These are phyloP conservation scores for Dasypus novemcinctus DNA, from an alignment of 2,113 vertebrate species.

Conservation along the genomic window DNA sequence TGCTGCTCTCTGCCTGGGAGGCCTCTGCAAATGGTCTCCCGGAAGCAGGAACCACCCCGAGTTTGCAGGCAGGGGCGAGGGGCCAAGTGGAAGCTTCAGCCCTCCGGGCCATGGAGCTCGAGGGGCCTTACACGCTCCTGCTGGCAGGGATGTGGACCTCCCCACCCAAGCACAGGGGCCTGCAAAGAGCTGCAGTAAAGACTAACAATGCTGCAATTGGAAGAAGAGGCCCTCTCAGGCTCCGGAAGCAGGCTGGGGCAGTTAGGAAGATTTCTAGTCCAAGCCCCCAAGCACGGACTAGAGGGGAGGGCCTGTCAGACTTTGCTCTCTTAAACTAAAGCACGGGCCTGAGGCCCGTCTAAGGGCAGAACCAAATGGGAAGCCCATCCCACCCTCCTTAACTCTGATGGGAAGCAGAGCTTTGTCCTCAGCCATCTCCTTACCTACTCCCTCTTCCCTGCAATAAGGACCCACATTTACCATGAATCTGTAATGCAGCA, in stretches of 20 bases:
- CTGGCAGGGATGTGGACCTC: neutral
- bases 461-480: neutral
- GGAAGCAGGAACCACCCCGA: neutral
- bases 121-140: neutral
- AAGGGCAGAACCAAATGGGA: neutral
- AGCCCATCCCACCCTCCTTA: neutral
- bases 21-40: neutral
- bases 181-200: neutral
- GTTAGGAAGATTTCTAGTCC: neutral
- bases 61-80: neutral
- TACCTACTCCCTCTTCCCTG: neutral
- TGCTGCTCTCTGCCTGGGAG: neutral
- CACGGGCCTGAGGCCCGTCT: neutral
- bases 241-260: neutral
- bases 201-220: neutral
- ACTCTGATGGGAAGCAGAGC: neutral
- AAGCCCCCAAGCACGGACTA: neutral
- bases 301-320: neutral
- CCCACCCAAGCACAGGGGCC: neutral
- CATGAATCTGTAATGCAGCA: neutral
- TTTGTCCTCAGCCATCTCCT: neutral
- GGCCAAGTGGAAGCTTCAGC: neutral
- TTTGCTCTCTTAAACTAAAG: neutral
- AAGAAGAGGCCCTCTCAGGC: neutral
- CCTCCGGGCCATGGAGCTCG: neutral